Evolutionary conservation across 2,113 vertebrate genomes (phyloP).

Genomic region (Heterotilapia buettikoferi): DNA sequence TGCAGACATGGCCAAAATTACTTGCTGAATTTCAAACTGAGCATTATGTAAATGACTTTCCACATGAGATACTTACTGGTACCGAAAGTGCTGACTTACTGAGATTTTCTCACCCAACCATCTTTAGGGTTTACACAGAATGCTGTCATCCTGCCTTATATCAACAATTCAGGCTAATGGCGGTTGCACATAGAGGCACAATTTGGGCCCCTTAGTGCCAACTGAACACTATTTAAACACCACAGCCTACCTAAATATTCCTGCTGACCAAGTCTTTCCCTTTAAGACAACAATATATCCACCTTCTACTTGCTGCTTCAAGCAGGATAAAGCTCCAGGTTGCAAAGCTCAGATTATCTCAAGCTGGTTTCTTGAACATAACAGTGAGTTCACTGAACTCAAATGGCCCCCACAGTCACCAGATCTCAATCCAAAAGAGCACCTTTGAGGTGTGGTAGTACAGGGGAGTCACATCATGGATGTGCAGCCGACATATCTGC

Average conservation of each 20-base stretch:
- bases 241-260: background rate
- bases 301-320: background rate
- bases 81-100: background rate
- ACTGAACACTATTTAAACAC: background rate
- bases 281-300: background rate
- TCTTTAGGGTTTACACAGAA: background rate
- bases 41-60: background rate
- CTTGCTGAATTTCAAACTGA: background rate
- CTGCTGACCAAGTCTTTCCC: background rate
- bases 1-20: background rate
- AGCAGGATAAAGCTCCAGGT: background rate
- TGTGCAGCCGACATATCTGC: background rate
- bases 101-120: background rate
- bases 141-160: background rate
- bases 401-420: background rate
- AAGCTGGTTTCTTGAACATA: background rate
- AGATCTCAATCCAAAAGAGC: background rate
- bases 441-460: background rate
- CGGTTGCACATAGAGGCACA: background rate
- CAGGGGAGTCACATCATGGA: background rate
- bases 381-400: background rate
- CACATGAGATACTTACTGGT: background rate
- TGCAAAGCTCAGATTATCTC: background rate
- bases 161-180: background rate
- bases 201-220: background rate